These are phyloP conservation scores for Zophobas atratus DNA, from an alignment of 1,140 invertebrate genomes.

Conservation along the genomic window DNA sequence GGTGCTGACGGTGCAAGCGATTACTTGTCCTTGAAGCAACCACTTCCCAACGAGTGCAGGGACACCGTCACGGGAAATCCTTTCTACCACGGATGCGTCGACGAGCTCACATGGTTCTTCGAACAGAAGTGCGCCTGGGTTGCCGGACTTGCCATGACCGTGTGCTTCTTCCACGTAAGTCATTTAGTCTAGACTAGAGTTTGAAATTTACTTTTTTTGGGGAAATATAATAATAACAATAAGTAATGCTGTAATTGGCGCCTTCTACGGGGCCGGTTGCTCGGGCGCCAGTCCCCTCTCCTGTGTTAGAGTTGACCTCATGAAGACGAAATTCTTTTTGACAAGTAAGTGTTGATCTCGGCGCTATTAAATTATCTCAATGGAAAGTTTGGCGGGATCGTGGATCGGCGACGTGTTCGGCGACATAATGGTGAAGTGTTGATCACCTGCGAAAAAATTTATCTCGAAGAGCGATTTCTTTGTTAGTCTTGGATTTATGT, in stretches of 20 bases:
- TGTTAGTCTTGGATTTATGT: constrained; percentile 61
- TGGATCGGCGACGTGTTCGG: too few relatives aligned
- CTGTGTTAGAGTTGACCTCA: too few relatives aligned
- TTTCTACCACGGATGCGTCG: constrained; percentile 89
- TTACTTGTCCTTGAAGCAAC: constrained; percentile 82
- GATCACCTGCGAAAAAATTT: constrained; percentile 7
- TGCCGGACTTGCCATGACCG: constrained; percentile 81
- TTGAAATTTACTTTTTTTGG: too few relatives aligned
- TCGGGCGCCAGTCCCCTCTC: too few relatives aligned
- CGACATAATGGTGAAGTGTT: neutral
- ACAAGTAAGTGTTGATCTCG: too few relatives aligned
- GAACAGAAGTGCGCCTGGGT: constrained; percentile 88
- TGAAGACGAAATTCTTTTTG: too few relatives aligned
- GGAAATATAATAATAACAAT: too few relatives aligned
- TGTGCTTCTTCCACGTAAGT: constrained; percentile 83
- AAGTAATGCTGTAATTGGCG: too few relatives aligned
- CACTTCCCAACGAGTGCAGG: constrained; percentile 85
- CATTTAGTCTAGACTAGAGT: neutral
- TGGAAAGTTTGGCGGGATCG: too few relatives aligned
- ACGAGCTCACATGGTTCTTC: constrained; percentile 88
- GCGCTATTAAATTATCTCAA: too few relatives aligned
- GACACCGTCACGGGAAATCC: constrained; percentile 91
- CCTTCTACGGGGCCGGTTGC: too few relatives aligned
- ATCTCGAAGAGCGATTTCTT: constrained; percentile 53
- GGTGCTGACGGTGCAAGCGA: constrained; percentile 87